Conservation (phyloP, 2,113 vertebrate genomes). For the Varanus komodoensis region DNA sequence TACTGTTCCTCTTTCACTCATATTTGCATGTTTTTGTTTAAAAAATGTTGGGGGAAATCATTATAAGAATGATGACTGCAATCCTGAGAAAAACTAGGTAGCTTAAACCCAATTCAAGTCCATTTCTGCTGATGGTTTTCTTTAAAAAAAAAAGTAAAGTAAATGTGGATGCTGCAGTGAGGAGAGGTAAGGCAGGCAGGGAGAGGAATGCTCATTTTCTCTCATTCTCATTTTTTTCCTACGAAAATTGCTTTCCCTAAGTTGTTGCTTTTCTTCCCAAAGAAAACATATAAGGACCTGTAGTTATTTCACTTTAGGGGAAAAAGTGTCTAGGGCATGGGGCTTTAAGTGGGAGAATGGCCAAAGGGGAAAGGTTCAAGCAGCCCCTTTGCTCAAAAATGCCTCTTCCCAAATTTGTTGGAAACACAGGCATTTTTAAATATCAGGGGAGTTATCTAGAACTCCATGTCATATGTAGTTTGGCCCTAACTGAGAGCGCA, state of each 20-base stretch:
- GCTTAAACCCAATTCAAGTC: neutral
- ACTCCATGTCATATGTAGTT: neutral
- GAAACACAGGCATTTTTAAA: neutral
- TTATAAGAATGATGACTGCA: neutral
- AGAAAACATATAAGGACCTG: neutral
- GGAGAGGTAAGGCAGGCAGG: neutral
- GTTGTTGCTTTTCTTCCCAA: neutral
- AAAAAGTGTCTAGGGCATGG: neutral
- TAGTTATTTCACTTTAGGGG: neutral
- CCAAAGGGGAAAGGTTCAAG: neutral
- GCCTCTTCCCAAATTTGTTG: neutral
- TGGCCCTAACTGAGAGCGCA: neutral
- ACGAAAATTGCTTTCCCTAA: neutral
- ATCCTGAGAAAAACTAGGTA: neutral
- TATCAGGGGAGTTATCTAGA: neutral
- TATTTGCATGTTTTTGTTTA: neutral
- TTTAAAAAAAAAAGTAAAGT: neutral
- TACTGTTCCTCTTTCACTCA: neutral
- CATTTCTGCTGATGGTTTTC: neutral
- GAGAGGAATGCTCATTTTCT: neutral
- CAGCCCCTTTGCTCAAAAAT: neutral
- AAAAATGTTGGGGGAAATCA: neutral
- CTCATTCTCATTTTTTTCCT: neutral
- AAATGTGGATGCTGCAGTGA: neutral
- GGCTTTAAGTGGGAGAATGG: neutral